Evolutionary conservation across 2,797 vertebrate species (phyloP).

Genomic region (Enteromius argenteus): DNA sequence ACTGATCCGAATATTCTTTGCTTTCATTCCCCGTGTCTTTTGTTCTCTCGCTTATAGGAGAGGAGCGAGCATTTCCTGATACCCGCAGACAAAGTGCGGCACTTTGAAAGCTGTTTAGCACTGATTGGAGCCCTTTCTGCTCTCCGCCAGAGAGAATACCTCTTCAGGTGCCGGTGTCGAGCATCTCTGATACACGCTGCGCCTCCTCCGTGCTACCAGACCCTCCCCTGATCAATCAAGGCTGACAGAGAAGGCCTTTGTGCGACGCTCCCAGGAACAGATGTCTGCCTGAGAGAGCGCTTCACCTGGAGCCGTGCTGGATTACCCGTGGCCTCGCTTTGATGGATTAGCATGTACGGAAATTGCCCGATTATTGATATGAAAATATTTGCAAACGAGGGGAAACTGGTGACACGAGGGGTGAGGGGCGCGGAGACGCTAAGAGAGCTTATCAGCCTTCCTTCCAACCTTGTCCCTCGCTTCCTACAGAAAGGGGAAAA

Average conservation of each 20-base stretch:
- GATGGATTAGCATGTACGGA: constrained; percentile 98
- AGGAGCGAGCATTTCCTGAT: constrained; percentile 79
- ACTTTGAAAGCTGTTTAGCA: constrained; percentile 78
- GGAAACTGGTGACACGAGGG: constrained; percentile 46
- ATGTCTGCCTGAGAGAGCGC: constrained; percentile 90
- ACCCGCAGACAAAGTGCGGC: constrained; percentile 79
- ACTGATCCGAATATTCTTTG: constrained; percentile 61
- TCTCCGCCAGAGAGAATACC: constrained; percentile 79
- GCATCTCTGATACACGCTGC: constrained; percentile 88
- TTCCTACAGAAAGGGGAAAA: constrained; percentile 55
- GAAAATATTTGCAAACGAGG: constrained; percentile 93
- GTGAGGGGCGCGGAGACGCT: constrained; percentile 59
- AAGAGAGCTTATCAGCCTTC: constrained; percentile 58
- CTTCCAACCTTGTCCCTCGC: constrained; percentile 49
- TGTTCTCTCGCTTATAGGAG: constrained; percentile 63
- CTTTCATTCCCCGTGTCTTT: constrained; percentile 70
- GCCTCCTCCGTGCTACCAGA: constrained; percentile 81
- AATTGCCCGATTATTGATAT: constrained; percentile 99
- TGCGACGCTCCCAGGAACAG: constrained; percentile 89
- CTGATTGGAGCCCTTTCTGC: constrained; percentile 79
- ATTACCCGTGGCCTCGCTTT: constrained; percentile 95
- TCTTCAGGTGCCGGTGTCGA: constrained; percentile 77
- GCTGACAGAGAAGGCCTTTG: constrained; percentile 92
- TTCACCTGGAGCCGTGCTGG: constrained; percentile 92
- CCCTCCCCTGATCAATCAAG: constrained; percentile 93